Base-by-base conservation (phyloP, 2,888 invertebrate genomes). In the Agrotis ipsilon region DNA sequence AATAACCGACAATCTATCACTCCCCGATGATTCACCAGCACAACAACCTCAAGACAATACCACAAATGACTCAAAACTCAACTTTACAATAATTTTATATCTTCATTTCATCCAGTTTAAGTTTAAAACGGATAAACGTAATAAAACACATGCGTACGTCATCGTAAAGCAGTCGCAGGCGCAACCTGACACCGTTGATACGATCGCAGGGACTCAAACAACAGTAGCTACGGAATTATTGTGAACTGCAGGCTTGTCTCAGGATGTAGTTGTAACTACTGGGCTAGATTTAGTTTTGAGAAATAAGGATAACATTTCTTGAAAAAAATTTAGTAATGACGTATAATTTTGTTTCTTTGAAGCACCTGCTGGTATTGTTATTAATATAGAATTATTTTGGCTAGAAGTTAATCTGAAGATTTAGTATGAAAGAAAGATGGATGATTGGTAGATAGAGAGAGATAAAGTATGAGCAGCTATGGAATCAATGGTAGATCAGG, bases 141-240 rank as follows among this genome's bases (percentile, higher is more conserved):
- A 84, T 84, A 84, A 83, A 80, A 67, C 69, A 70, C 39, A 67
- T 32, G 81, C 57, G 51, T 59, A 81, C 61, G 83, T 82, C 82
- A 71, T 84, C 85, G 81, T 88, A 87, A 88, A 88, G 81, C 68
- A 83, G 82, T 81, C 85, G 85, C 80, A 61, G 46, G 82, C 80
- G 89, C 79, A 90, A 90, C 89, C 87, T 68, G 89, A 90, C 87
- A 88, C 90, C 77, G 60, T 46, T 70, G 90, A 90, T 90, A 86
- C 68, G 70, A 90, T 90, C 89, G 72, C 80, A 72, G 76, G 72
- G 61, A 73, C 60, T 67, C 68, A 81, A 68, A 73, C 70, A 75
- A 83, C 83, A 75, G 82, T 84, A 84, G 83, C 83, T 67, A 71
- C 55, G 49, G 65, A 66, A 76, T 76, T 72, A 80, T 68, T 80